Conservation (phyloP, 2,888 invertebrate genomes). For the Alloscopus bannaensis region DNA sequence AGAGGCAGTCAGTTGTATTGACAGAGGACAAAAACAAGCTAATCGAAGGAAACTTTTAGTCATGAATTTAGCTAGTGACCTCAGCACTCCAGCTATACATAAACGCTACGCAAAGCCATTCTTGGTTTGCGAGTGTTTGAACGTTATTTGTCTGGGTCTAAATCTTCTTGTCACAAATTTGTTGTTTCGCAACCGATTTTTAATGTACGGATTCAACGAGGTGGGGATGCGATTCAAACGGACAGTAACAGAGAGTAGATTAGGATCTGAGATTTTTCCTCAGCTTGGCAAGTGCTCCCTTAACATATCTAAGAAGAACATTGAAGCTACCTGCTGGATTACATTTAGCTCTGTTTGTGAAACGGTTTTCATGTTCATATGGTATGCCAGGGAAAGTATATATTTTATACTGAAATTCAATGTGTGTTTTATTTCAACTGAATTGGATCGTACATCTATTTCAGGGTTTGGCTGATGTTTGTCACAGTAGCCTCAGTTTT, state of each 20-base stretch:
- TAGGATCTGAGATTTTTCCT: conserved; percentile 60
- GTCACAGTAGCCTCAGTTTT: conserved; percentile 14
- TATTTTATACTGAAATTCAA: too few species aligned
- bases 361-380: conserved; percentile 78
- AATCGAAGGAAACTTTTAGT: conserved; percentile 39
- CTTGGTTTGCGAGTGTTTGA: conserved; percentile 84
- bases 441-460: conserved; percentile 2
- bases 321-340: conserved; percentile 82
- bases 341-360: conserved; percentile 87
- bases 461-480: conserved; percentile 60
- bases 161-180: conserved; percentile 49
- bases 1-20: conserved; percentile 78
- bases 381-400: too few species aligned
- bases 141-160: conserved; percentile 82
- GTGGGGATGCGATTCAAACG: conserved; percentile 34
- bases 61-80: conserved; percentile 48
- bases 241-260: background rate
- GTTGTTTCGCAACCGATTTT: conserved; percentile 72
- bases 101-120: conserved; percentile 76
- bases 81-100: conserved; percentile 36
- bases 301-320: conserved; percentile 78
- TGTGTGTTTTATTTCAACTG: too few species aligned
- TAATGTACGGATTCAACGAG: conserved; percentile 70
- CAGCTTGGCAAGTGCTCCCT: conserved; percentile 75
- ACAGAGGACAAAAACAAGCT: conserved; percentile 22